Percentiles rank a stretch among this genome's conserved stretches.
phyloP scores from a whole-genome alignment of 1,140 invertebrate genomes.

The Manduca sexta region DNA sequence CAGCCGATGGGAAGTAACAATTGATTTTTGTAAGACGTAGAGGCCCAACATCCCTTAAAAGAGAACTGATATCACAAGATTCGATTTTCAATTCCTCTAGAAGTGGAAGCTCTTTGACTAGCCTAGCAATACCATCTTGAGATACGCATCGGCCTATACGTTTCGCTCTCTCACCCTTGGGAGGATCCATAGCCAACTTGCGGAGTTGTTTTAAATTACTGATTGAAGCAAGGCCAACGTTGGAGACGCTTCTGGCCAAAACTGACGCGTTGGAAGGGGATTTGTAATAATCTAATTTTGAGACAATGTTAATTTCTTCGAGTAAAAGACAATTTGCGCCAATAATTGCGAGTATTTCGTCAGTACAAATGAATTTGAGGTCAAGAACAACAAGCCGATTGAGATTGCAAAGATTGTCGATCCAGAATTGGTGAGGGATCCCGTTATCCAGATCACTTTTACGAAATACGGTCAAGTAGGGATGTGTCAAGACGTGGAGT shows the following conservation, averaged over 20 bases:
- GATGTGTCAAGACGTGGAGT: conserved; percentile 58
- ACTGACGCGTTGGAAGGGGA: conserved; percentile 68
- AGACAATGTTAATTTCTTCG: conserved; percentile 72
- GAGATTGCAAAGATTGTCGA: conserved; percentile 50
- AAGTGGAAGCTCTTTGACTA: conserved; percentile 54
- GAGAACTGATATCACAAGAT: conserved; percentile 67
- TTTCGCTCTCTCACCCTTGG: conserved; percentile 53
- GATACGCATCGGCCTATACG: conserved; percentile 61
- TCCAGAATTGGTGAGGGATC: conserved; percentile 63
- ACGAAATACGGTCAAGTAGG: conserved; percentile 59
- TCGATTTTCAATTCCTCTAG: conserved; percentile 65
- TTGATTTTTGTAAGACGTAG: conserved; percentile 62
- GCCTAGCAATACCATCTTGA: conserved; percentile 60
- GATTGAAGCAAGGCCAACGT: conserved; percentile 52
- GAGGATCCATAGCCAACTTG: conserved; percentile 63
- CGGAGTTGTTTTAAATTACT: conserved; percentile 53
- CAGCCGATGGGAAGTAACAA: conserved; percentile 60
- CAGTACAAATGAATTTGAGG: conserved; percentile 71
- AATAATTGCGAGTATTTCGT: conserved; percentile 72
- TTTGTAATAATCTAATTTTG: conserved; percentile 63
- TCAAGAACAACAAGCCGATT: conserved; percentile 62
- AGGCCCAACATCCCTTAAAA: conserved; percentile 52
- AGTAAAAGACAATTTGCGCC: conserved; percentile 59
- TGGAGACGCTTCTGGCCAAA: conserved; percentile 64
- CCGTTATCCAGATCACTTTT: conserved; percentile 62